These are phyloP conservation scores for Cyanocitta stelleri DNA, from an alignment of 2,113 vertebrate genomes.

Conservation along the genomic window DNA sequence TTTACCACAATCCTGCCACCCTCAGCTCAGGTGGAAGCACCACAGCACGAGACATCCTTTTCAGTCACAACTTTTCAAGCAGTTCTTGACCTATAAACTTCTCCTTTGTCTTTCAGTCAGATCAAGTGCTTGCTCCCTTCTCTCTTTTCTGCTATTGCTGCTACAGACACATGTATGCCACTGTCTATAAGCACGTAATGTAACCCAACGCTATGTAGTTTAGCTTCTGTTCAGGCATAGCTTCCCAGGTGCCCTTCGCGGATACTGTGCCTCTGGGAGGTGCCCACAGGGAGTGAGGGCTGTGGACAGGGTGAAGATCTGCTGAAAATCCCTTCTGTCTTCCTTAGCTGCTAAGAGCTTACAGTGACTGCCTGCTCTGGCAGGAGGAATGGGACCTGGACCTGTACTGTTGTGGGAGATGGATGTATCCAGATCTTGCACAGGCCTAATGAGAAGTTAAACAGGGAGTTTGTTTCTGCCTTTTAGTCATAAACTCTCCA, in stretches of 20 bases:
- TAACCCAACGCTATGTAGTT: neutral
- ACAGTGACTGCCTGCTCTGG: neutral
- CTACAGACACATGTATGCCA: neutral
- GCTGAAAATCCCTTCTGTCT: neutral
- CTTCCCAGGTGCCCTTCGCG: accelerated
- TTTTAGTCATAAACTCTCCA: neutral
- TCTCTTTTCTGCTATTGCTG: neutral
- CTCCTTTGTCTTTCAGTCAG: neutral
- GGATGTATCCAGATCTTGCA: neutral
- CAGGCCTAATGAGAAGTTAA: neutral
- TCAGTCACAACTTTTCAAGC: neutral
- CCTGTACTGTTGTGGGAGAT: neutral
- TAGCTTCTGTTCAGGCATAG: neutral
- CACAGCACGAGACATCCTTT: neutral
- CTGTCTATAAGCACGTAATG: neutral
- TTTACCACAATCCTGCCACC: neutral
- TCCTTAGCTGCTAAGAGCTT: neutral
- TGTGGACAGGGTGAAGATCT: neutral
- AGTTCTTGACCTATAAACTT: neutral
- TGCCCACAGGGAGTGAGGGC: accelerated
- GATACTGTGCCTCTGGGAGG: neutral
- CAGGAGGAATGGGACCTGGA: neutral
- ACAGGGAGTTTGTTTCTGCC: neutral
- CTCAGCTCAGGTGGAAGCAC: neutral
- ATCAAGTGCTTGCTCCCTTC: neutral